Evolutionary conservation across 2,797 vertebrate species (phyloP).

Genomic region (Florisuga fusca): DNA sequence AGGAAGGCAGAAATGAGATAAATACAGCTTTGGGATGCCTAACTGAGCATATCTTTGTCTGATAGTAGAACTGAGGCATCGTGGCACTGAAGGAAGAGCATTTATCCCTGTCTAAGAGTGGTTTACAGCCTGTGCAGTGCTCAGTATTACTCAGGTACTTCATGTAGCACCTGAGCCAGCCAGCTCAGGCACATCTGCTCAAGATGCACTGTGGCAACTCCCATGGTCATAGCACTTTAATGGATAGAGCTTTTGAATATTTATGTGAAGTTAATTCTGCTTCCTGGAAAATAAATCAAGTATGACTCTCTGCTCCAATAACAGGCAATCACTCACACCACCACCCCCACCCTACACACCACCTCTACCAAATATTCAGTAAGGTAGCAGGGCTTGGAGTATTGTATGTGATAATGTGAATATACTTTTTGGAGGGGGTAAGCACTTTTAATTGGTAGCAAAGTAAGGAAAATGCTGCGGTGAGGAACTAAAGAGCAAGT

Average conservation of each 20-base stretch:
- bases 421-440: background rate
- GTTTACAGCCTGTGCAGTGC: background rate
- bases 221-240: background rate
- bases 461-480: background rate
- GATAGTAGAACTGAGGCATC: background rate
- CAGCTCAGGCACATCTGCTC: background rate
- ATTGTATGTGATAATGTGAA: background rate
- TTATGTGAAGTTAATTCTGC: background rate
- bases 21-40: background rate
- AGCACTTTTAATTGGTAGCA: background rate
- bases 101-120: background rate
- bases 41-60: background rate
- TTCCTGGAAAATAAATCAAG: background rate
- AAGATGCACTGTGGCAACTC: background rate
- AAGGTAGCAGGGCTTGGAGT: background rate
- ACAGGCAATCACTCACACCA: background rate
- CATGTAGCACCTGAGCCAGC: background rate
- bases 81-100: background rate
- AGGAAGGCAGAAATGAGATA: background rate
- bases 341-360: too few relatives aligned
- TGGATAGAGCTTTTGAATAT: background rate
- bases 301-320: background rate
- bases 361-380: background rate
- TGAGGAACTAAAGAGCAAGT: background rate
- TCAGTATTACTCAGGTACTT: background rate